phyloP scores from a whole-genome alignment of 2,888 invertebrate species.

The Caenorhabditis auriculariae region DNA sequence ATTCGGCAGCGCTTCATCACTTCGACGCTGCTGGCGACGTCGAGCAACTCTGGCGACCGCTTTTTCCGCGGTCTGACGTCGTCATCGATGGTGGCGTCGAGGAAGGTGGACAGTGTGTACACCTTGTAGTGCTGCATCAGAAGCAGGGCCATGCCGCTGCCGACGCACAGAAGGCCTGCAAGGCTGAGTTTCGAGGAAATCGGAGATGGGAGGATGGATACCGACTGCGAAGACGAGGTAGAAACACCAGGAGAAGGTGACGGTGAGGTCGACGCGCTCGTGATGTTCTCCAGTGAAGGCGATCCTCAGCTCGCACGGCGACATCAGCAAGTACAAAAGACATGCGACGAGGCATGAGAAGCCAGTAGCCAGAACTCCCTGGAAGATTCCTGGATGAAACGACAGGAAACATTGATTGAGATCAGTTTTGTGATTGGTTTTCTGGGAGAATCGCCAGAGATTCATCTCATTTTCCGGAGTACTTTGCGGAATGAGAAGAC shows the following conservation, averaged over 20 bases:
- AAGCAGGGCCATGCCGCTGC: slow-evolving; percentile 39
- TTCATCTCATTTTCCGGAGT: no score
- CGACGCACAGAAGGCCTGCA: slow-evolving; percentile 48
- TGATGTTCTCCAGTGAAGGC: slow-evolving; percentile 49
- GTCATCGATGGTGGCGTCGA: slow-evolving; percentile 54
- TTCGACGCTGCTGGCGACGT: slow-evolving; percentile 10
- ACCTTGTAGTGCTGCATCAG: slow-evolving; percentile 53
- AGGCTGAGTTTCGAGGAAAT: background rate
- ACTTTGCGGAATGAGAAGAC: no score
- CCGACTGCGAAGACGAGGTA: slow-evolving; percentile 53
- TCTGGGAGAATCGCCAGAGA: no score
- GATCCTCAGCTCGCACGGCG: slow-evolving; percentile 52
- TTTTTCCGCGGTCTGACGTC: slow-evolving; percentile 52
- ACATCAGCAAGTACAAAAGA: slow-evolving; percentile 46
- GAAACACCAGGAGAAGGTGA: slow-evolving; percentile 55
- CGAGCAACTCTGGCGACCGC: slow-evolving; percentile 5
- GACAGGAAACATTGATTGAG: no score
- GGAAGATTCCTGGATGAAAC: no score
- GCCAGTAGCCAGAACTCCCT: slow-evolving; percentile 41
- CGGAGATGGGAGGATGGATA: slow-evolving; percentile 6
- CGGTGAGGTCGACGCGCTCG: slow-evolving; percentile 40
- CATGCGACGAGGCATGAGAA: slow-evolving; percentile 44
- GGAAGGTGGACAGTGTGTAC: slow-evolving; percentile 56
- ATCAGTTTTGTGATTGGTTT: no score
- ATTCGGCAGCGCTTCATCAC: slow-evolving; percentile 3